Evolutionary conservation across 2,888 invertebrate genomes (phyloP), one percentile per base, ranked within the genome.

Genomic region (Ochropleura plecta): DNA sequence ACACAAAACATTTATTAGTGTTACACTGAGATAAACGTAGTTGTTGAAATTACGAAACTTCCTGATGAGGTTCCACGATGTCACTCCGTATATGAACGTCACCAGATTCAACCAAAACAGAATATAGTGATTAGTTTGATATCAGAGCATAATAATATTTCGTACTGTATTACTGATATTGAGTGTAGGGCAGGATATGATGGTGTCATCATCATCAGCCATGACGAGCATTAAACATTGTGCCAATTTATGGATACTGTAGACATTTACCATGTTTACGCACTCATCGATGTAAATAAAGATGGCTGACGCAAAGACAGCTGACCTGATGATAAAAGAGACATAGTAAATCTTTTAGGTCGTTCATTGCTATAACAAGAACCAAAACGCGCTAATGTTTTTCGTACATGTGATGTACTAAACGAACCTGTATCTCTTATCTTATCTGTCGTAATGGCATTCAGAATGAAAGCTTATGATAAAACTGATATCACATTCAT

Each of bases 1-100:
- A 44, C 63, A 44, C 6, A 77, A 53, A 3, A 77, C n/a, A 55
- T 77, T 69, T 40, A 70, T 63, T 14, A 77, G 10, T 8, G 63
- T 73, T 18, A 63, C 69, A 64, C 20, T 69, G 18, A 79, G 59
- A 51, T 66, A 80, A 55, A 79, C 74, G 14, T 64, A 80, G 42
- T 80, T 80, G 55, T 68, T 80, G n/a, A 82, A 80, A 60, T 80
- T 64, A 4, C 79, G 77, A 10, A 82, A 80, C 9, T 77, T 55
- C 6, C 44, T 64, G 10, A 65, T 71, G 49, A 80, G 12, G 14
- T 30, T 68, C 82, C 82, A 80, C 3, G 71, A 80, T n/a, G 46
- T 57, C 40, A 76, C 46, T 71, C 71, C 77, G 49, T 82, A 82
- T n/a, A 77, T 42, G 30, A 80, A 77, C 9, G 77, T 40, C 1